These are phyloP conservation scores for Laticauda colubrina DNA, from an alignment of 2,113 vertebrate species.

Conservation along the genomic window DNA sequence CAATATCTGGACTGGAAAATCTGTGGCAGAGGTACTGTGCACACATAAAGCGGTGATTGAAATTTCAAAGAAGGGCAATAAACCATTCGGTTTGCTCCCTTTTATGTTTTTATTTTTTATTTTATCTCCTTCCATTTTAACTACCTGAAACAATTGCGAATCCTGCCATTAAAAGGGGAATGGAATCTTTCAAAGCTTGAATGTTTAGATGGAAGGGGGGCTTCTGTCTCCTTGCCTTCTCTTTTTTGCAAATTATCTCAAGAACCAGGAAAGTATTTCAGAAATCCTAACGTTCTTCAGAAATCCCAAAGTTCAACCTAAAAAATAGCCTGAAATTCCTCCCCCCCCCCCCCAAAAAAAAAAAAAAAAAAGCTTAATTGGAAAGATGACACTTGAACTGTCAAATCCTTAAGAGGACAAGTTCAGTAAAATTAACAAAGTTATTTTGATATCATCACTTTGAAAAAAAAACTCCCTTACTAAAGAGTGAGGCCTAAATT, in stretches of 20 bases:
- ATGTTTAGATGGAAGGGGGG: conserved; percentile 57
- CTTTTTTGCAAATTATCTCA: conserved; percentile 58
- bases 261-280: conserved; percentile 57
- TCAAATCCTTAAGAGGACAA: background rate
- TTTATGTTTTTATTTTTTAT: conserved; percentile 71
- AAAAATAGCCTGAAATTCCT: no score
- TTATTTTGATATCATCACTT: background rate
- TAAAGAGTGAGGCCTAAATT: background rate
- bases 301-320: background rate
- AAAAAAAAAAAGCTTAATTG: background rate
- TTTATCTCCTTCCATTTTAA: conserved; percentile 82
- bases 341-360: background rate
- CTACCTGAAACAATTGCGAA: conserved; percentile 77
- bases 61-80: conserved; percentile 77
- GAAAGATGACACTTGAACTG: background rate
- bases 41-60: conserved; percentile 69
- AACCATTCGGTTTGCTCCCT: conserved; percentile 70
- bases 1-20: conserved; percentile 67
- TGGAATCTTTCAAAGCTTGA: conserved; percentile 71
- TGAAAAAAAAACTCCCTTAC: background rate
- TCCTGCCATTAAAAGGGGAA: conserved; percentile 75
- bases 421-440: background rate
- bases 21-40: conserved; percentile 8
- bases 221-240: conserved; percentile 30
- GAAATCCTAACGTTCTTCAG: conserved; percentile 24